These are phyloP conservation scores for Smittia aterrima DNA, from an alignment of 2,888 invertebrate genomes.

Conservation along the genomic window DNA sequence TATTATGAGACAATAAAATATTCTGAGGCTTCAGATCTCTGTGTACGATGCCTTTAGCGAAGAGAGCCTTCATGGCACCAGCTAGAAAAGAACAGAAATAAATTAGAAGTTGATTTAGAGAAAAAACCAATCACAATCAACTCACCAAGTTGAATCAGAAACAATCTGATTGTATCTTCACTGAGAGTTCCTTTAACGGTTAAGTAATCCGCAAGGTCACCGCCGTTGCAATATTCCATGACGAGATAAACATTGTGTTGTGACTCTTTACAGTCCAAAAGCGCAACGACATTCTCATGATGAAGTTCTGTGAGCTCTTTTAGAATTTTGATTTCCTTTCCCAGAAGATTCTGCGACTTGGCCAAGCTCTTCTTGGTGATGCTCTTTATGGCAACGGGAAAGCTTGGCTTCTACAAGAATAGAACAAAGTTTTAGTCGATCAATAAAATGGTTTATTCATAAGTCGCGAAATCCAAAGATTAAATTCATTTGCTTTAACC, in stretches of 20 bases:
- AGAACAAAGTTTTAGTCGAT: conserved; percentile 30
- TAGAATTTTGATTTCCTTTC: conserved; percentile 98
- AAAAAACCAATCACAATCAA: neutral
- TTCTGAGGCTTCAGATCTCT: conserved; percentile 99
- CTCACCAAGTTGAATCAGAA: conserved; percentile 86
- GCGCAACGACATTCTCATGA: conserved; percentile 97
- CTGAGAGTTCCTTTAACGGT: conserved; percentile 90
- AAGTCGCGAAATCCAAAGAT: neutral
- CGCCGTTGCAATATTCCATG: conserved; percentile 99
- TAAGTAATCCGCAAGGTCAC: conserved; percentile 97
- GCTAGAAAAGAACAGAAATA: conserved; percentile 58
- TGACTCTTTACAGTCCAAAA: conserved; percentile 97
- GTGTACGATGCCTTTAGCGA: conserved; percentile 97
- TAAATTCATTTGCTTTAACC: too few relatives aligned
- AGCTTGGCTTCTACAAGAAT: conserved; percentile 72
- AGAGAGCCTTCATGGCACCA: conserved; percentile 95
- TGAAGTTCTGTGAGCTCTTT: conserved; percentile 96
- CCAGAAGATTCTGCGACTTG: conserved; percentile 94
- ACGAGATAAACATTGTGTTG: conserved; percentile 93
- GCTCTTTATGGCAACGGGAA: conserved; percentile 94
- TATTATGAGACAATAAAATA: conserved; percentile 83
- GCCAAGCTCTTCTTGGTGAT: conserved; percentile 97
- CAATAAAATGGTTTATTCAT: neutral
- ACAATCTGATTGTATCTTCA: conserved; percentile 94
- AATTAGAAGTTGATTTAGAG: neutral